Evolutionary conservation across 2,888 invertebrate genomes (phyloP).

Genomic region (Meliscaeva auricollis): DNA sequence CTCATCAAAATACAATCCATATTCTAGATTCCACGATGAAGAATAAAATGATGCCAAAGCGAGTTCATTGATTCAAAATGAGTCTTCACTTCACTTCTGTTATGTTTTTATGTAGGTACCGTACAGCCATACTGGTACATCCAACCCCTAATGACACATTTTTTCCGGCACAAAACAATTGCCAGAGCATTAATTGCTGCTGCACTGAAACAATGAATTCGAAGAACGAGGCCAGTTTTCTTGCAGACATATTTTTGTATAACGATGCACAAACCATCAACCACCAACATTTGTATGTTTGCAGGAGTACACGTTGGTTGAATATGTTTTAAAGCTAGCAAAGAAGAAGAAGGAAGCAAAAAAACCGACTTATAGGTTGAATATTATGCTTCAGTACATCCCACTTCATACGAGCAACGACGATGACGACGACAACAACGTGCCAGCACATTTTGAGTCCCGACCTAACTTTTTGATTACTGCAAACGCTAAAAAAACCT

Average conservation of each 20-base stretch:
- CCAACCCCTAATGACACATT: slow-evolving; percentile 63
- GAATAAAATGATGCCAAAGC: slow-evolving; percentile 19
- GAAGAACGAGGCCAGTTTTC: slow-evolving; percentile 66
- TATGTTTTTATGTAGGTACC: too few relatives aligned
- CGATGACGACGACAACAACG: neutral
- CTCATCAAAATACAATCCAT: neutral
- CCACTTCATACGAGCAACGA: slow-evolving; percentile 12
- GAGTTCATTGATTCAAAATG: slow-evolving; percentile 68
- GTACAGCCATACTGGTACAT: too few relatives aligned
- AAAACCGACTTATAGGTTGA: slow-evolving; percentile 8
- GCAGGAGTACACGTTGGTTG: slow-evolving; percentile 12
- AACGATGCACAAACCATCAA: slow-evolving; percentile 5
- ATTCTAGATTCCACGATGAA: neutral
- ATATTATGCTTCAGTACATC: slow-evolving; percentile 8
- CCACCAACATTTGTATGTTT: slow-evolving; percentile 5
- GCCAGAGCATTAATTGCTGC: slow-evolving; percentile 61
- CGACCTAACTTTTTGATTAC: slow-evolving; percentile 48
- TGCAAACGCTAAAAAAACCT: slow-evolving; percentile 31
- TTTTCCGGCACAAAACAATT: slow-evolving; percentile 46
- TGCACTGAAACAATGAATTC: slow-evolving; percentile 46
- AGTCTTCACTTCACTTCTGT: slow-evolving; percentile 40
- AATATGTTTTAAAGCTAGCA: neutral
- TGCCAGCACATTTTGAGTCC: slow-evolving; percentile 23
- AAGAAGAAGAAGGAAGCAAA: slow-evolving; percentile 1
- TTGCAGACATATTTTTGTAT: slow-evolving; percentile 39